Evolutionary conservation across 2,888 invertebrate species (phyloP).

Genomic region (Mimachlamys varia): DNA sequence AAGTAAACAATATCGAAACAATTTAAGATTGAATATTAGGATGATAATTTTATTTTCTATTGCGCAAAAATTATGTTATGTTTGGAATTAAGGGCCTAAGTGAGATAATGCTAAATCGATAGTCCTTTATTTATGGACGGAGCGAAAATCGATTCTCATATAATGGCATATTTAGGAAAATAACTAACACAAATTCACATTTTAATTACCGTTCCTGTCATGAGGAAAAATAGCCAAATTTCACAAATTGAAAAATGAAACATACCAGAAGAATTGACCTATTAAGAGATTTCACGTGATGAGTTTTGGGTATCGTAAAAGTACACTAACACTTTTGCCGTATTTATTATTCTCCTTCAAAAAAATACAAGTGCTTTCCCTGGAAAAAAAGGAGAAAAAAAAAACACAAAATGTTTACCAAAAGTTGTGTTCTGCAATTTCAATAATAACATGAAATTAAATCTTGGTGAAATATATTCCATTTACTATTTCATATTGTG

Average conservation of each 20-base stretch:
- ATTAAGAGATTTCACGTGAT: neutral
- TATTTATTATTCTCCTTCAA: neutral
- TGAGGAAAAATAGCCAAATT: conserved; percentile 32
- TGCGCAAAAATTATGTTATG: conserved; percentile 30
- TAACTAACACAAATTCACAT: conserved; percentile 13
- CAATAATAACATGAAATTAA: no score
- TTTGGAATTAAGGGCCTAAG: neutral
- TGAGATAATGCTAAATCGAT: neutral
- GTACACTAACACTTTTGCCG: neutral
- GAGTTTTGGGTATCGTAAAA: neutral
- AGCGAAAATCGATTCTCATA: neutral
- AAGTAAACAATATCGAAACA: neutral
- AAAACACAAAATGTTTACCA: no score
- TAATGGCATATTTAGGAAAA: neutral
- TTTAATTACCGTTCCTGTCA: neutral
- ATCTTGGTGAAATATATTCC: no score
- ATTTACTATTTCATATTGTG: no score
- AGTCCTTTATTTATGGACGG: neutral
- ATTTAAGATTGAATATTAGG: neutral
- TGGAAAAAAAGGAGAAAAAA: neutral
- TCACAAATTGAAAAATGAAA: conserved; percentile 31
- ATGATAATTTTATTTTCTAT: neutral
- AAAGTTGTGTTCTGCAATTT: no score
- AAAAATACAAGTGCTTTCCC: neutral
- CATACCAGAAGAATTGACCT: conserved; percentile 7